Evolutionary conservation across 1,140 invertebrate species (phyloP), one percentile per base, ranked within the genome.

Genomic region (Sitophilus oryzae): DNA sequence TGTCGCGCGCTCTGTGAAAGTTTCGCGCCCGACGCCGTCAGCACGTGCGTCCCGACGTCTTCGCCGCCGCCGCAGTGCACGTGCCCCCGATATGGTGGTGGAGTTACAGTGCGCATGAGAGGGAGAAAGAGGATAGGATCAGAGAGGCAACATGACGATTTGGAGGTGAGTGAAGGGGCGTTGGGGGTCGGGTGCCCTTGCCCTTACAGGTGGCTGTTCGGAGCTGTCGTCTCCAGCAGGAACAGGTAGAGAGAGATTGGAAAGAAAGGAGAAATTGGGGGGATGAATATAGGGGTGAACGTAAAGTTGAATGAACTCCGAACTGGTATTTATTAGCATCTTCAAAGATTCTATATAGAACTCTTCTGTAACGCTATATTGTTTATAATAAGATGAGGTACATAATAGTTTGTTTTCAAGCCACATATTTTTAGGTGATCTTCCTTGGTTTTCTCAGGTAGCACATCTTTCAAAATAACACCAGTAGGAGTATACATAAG

Each of bases 1-100:
- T 59, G 54, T 56, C 56, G 62, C 54, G 51, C 41, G 59, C 52
- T 60, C 54, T 57, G 57, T 58, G 56, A 59, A 52, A 56, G 63
- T 63, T 63, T 58, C 52, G 38, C 53, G 61, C 59, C 52, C 57
- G 42, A 60, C 46, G 35, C 43, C 56, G 40, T 20, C 21, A 22
- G 50, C 58, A 62, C 62, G 62, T 62, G 64, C 56, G 35, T 48
- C 21, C 35, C 55, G 55, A 36, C 21, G 58, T 10, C 25, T 25
- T 30, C 5, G 5, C 25, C 5, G 25, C 11, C 25, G 25, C 25
- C 25, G 25, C 5, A 30, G n/a, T n/a, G n/a, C n/a, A n/a, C n/a
- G n/a, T n/a, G n/a, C n/a, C n/a, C 21, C 43, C 51, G 56, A 58
- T 57, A 59, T 61, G 63, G 52, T 61, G 59, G 53, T 22, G 51